Conservation (phyloP, 1,140 invertebrate species). For the Zaprionus camerounensis region DNA sequence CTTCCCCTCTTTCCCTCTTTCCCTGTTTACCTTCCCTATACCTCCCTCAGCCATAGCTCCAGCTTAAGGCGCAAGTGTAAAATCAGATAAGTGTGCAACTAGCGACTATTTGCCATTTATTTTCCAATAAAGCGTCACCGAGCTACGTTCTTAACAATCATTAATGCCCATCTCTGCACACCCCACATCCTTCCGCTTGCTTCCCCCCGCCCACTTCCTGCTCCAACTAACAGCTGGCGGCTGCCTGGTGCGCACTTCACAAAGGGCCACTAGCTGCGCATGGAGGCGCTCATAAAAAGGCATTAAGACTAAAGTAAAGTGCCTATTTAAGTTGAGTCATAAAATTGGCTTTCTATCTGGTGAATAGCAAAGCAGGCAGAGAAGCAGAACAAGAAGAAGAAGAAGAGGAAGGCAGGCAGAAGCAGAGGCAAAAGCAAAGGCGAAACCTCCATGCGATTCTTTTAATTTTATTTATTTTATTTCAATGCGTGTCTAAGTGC, state of each 20-base stretch:
- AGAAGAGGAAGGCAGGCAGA: neutral
- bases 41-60: neutral
- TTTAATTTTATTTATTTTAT: slow-evolving; percentile 82
- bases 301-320: slow-evolving; percentile 81
- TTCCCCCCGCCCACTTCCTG: too few species aligned
- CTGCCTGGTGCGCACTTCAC: slow-evolving; percentile 10
- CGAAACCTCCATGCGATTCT: slow-evolving; percentile 11
- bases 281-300: slow-evolving; percentile 67
- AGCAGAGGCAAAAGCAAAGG: neutral
- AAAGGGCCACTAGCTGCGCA: slow-evolving; percentile 38
- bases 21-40: neutral
- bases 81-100: slow-evolving; percentile 74
- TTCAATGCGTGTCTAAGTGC: slow-evolving; percentile 78
- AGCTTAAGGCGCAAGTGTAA: slow-evolving; percentile 60
- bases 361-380: slow-evolving; percentile 36
- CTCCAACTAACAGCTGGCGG: slow-evolving; percentile 30
- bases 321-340: slow-evolving; percentile 83
- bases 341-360: slow-evolving; percentile 82
- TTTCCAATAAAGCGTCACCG: slow-evolving; percentile 73
- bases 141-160: slow-evolving; percentile 67
- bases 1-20: neutral
- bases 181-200: neutral
- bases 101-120: slow-evolving; percentile 77
- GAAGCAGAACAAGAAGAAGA: neutral
- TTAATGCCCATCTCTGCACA: slow-evolving; percentile 24